These are phyloP conservation scores for Petrocephalus schoutedeni DNA, from an alignment of 2,797 vertebrate genomes.

Conservation along the genomic window DNA sequence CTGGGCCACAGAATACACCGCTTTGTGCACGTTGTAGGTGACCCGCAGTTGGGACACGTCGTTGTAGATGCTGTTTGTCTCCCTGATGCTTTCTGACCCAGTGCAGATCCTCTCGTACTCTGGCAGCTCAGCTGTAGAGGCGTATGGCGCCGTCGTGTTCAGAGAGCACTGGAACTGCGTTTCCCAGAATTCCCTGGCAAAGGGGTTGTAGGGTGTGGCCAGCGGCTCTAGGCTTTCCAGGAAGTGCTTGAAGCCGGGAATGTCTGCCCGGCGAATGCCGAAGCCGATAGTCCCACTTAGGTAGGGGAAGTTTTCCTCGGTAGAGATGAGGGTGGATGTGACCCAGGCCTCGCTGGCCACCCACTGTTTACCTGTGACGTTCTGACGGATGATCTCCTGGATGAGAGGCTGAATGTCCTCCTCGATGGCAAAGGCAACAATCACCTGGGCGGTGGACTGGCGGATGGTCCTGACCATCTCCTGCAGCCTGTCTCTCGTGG, in stretches of 20 bases:
- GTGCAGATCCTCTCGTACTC: constrained; percentile 32
- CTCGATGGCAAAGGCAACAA: constrained; percentile 46
- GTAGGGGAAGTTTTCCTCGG: constrained; percentile 35
- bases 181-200: constrained; percentile 48
- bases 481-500: constrained; percentile 33
- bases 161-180: constrained; percentile 44
- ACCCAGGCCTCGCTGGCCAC: constrained; percentile 53
- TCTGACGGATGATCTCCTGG: constrained; percentile 42
- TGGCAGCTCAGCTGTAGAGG: constrained; percentile 28
- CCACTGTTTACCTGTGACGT: constrained; percentile 49
- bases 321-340: constrained; percentile 45
- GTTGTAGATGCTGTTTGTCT: constrained; percentile 44
- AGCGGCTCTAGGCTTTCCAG: constrained; percentile 41
- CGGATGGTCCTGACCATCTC: constrained; percentile 42
- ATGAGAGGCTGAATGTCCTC: constrained; percentile 46
- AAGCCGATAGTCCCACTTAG: constrained; percentile 49
- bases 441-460: constrained; percentile 41
- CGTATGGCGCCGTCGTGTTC: constrained; percentile 23
- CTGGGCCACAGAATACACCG: constrained; percentile 46
- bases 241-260: constrained; percentile 41
- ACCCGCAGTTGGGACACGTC: constrained; percentile 51
- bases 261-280: constrained; percentile 44
- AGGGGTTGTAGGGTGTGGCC: constrained; percentile 37
- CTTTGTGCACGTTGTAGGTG: constrained; percentile 50
- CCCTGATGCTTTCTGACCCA: constrained; percentile 36